Evolutionary conservation across 1,140 invertebrate species (phyloP).

Genomic region (Propsilocerus akamusi): DNA sequence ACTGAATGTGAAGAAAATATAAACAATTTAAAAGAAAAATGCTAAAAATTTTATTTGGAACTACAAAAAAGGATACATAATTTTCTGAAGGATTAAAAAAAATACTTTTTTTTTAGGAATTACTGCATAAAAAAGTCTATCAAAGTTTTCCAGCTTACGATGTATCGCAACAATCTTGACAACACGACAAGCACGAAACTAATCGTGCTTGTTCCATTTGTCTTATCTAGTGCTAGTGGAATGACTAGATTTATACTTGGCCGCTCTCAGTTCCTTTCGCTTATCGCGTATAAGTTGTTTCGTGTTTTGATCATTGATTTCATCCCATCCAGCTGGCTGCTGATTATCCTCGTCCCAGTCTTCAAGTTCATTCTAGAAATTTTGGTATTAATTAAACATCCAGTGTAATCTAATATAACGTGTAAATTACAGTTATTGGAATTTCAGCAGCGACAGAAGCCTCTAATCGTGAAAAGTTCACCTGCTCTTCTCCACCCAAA

Average conservation of each 20-base stretch:
- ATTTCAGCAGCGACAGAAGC: conserved; percentile 14
- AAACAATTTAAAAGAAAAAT: too few species aligned
- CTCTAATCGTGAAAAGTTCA: conserved; percentile 19
- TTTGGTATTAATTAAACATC: not conserved
- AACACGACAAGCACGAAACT: too few species aligned
- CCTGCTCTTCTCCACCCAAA: conserved; percentile 9
- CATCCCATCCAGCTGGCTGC: conserved; percentile 18
- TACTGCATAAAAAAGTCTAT: too few species aligned
- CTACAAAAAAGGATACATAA: too few species aligned
- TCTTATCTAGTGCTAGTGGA: not conserved
- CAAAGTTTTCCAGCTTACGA: too few species aligned
- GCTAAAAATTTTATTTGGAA: too few species aligned
- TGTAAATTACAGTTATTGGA: conserved; percentile 12
- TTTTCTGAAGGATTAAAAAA: too few species aligned
- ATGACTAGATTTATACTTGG: conserved; percentile 8
- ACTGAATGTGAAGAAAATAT: too few species aligned
- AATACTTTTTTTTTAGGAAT: too few species aligned
- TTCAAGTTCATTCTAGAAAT: conserved; percentile 19
- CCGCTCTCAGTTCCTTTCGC: conserved; percentile 18
- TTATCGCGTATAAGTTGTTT: conserved; percentile 22
- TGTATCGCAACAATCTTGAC: too few species aligned
- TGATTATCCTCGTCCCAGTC: conserved; percentile 21
- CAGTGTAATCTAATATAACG: not conserved
- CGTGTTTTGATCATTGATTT: conserved; percentile 21
- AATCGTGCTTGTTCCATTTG: not conserved